Conservation (phyloP, 2,888 invertebrate genomes). For the Lamellibrachia columna region DNA sequence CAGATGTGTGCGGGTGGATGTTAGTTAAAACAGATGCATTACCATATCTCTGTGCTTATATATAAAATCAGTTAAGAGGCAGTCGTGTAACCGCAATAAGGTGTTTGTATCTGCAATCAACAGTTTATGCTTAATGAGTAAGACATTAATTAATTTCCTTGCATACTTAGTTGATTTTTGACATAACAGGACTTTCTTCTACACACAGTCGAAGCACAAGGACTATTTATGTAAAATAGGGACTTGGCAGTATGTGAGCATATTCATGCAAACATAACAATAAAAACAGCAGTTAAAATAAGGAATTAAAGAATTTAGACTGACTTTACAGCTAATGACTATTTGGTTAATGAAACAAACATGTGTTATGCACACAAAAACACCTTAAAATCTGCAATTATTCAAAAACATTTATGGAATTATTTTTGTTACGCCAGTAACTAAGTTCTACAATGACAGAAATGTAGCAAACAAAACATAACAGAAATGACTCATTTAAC, state of each 20-base stretch:
- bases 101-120: neutral
- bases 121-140: neutral
- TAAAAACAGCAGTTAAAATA: neutral
- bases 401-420: neutral
- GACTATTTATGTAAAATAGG: neutral
- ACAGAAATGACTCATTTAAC: neutral
- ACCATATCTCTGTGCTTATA: neutral
- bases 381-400: neutral
- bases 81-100: neutral
- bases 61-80: neutral
- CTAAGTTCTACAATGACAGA: neutral
- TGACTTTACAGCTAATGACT: neutral
- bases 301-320: neutral
- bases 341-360: constrained; percentile 3
- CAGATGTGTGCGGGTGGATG: neutral
- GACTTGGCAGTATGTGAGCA: neutral
- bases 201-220: neutral
- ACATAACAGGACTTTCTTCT: neutral
- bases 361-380: neutral
- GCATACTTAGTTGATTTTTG: neutral
- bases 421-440: neutral
- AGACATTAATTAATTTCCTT: neutral
- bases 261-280: neutral
- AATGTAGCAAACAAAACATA: neutral
- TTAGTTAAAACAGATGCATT: neutral